Base-by-base conservation (phyloP, 1,140 invertebrate genomes). In the Homarus americanus region DNA sequence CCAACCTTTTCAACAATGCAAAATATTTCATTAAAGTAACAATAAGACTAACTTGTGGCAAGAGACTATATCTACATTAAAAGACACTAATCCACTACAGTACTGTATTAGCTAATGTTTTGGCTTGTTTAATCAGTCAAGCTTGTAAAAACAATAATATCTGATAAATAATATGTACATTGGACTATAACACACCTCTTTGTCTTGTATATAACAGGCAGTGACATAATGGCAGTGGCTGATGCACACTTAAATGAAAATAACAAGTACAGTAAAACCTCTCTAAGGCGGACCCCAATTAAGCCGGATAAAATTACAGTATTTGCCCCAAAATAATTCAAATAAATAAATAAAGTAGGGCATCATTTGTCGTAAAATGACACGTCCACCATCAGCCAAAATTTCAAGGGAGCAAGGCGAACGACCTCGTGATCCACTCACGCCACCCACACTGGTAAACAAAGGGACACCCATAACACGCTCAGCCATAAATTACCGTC, bases 151-250 rank as follows among this genome's bases (percentile, higher is more conserved):
- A 49, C 12, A 32, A 63, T 20, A 69, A 32, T 69, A 32, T 69
- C 12, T 69, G 15, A 69, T 69, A 69, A 69, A 32, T 69, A 69
- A 69, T 69, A 32, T 32, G 63, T 32, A 69, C n/a, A n/a, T 28
- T 69, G 5, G n/a, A 66, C n/a, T 69, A 32, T 9, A 32, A 69
- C 7, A 69, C 5, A 69, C 63, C 12, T 49, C 44, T 49, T 69
- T 69, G 63, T 69, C 63, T 69, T 69, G 7, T 69, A 69, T 32
- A 49, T 7, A 69, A 12, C 9, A 69, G n/a, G n/a, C n/a, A 32
- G n/a, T 32, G 63, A 32, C n/a, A 69, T 32, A 32, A 69, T 32
- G 63, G 63, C 63, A 69, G 63, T 69, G 63, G 63, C 63, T 69
- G 63, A 17, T 69, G 63, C 17, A 69, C n/a, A 69, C 63, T 69